Conservation (phyloP, 2,888 invertebrate genomes). For the Brenthis hecate region DNA sequence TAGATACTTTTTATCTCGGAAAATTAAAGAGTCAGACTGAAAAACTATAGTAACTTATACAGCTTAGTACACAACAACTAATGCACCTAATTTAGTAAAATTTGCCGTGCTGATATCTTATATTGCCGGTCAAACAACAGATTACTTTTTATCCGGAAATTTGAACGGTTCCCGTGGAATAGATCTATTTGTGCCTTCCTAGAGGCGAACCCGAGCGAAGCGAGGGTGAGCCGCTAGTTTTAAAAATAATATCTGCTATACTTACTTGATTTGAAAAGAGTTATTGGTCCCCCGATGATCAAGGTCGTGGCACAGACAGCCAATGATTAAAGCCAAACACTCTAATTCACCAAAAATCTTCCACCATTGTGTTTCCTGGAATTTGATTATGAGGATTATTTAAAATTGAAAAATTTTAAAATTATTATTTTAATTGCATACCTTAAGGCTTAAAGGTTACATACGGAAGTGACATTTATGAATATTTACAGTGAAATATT, state of each 20-base stretch:
- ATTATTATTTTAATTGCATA: background rate
- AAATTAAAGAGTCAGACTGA: too few relatives aligned
- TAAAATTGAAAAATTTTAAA: background rate
- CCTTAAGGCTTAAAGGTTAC: background rate
- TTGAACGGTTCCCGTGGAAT: too few relatives aligned
- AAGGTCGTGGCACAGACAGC: constrained; percentile 96
- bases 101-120: too few relatives aligned
- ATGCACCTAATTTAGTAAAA: too few relatives aligned
- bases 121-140: too few relatives aligned
- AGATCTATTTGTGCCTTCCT: too few relatives aligned
- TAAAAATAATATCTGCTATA: constrained; percentile 34
- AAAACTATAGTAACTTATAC: too few relatives aligned
- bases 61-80: too few relatives aligned
- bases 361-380: constrained; percentile 95
- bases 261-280: constrained; percentile 97
- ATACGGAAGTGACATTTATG: constrained; percentile 2
- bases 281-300: constrained; percentile 98
- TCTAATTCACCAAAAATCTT: constrained; percentile 95
- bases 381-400: constrained; percentile 36
- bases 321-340: constrained; percentile 94
- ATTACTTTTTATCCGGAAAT: too few relatives aligned
- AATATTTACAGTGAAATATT: background rate
- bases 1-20: too few relatives aligned
- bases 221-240: background rate
- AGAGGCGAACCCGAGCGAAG: too few relatives aligned